Evolutionary conservation across 1,140 invertebrate species (phyloP).

Genomic region (Bombus difficillimus): DNA sequence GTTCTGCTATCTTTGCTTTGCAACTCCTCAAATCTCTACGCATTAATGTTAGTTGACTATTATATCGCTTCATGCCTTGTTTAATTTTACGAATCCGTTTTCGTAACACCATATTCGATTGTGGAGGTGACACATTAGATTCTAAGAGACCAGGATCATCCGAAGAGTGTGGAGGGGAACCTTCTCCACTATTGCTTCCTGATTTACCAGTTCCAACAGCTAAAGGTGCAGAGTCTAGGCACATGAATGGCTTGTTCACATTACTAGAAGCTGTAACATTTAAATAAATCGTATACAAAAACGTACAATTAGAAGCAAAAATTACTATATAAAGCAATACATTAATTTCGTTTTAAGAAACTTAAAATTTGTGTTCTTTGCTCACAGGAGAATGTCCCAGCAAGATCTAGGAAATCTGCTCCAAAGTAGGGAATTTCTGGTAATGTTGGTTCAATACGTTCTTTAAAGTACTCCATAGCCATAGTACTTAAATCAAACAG

Average conservation of each 20-base stretch:
- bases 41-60: constrained; percentile 89
- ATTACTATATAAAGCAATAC: not conserved
- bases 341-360: not conserved
- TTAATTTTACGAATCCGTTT: constrained; percentile 94
- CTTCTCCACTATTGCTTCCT: constrained; percentile 76
- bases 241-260: constrained; percentile 85
- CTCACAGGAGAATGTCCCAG: constrained; percentile 87
- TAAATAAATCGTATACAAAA: constrained; percentile 17
- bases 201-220: constrained; percentile 79
- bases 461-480: constrained; percentile 97
- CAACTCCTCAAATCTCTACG: constrained; percentile 90
- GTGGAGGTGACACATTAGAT: constrained; percentile 85
- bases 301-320: constrained; percentile 1
- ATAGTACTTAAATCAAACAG: constrained; percentile 95
- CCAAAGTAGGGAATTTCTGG: constrained; percentile 94
- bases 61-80: constrained; percentile 94
- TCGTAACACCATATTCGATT: constrained; percentile 91
- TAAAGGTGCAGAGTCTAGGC: constrained; percentile 85
- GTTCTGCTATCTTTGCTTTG: constrained; percentile 90
- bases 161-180: constrained; percentile 77
- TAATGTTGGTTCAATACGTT: constrained; percentile 92
- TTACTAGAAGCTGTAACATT: constrained; percentile 83
- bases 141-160: constrained; percentile 84
- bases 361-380: constrained; percentile 44
- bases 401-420: constrained; percentile 90